Percentiles rank a stretch among this genome's conserved stretches.
phyloP scores from a whole-genome alignment of 2,888 invertebrate genomes.

The Sminthurinus aureus region DNA sequence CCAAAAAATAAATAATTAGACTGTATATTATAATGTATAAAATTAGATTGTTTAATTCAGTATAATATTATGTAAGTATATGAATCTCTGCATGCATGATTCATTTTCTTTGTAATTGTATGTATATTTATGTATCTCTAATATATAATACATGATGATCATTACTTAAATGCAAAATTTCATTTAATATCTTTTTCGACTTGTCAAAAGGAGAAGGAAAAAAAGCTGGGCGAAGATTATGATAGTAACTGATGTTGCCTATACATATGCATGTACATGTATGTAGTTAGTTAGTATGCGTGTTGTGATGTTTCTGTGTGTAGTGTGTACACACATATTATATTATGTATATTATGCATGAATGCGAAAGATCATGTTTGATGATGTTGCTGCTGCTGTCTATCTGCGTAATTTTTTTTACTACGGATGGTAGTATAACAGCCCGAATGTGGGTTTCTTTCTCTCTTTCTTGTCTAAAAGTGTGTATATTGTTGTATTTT shows the following conservation, averaged over 20 bases:
- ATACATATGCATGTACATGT: no score
- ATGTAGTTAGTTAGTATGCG: no score
- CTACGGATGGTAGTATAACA: neutral
- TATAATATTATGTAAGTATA: neutral
- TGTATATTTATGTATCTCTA: no score
- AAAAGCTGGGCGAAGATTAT: neutral
- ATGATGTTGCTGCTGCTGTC: no score
- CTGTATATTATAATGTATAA: neutral
- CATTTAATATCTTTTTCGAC: neutral
- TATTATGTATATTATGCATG: no score
- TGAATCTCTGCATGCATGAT: slow-evolving; percentile 3
- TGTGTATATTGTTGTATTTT: neutral
- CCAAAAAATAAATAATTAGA: neutral
- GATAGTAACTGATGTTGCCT: no score
- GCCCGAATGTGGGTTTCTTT: neutral
- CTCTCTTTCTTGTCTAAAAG: neutral
- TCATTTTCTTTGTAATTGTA: neutral
- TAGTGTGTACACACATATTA: no score
- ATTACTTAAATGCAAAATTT: neutral
- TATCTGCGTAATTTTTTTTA: neutral
- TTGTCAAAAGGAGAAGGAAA: neutral
- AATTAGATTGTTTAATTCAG: neutral
- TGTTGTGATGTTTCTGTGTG: no score
- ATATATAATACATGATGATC: neutral
- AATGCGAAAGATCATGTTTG: no score